These are phyloP conservation scores for Eumaeus atala DNA, from an alignment of 1,140 invertebrate genomes.

Conservation along the genomic window DNA sequence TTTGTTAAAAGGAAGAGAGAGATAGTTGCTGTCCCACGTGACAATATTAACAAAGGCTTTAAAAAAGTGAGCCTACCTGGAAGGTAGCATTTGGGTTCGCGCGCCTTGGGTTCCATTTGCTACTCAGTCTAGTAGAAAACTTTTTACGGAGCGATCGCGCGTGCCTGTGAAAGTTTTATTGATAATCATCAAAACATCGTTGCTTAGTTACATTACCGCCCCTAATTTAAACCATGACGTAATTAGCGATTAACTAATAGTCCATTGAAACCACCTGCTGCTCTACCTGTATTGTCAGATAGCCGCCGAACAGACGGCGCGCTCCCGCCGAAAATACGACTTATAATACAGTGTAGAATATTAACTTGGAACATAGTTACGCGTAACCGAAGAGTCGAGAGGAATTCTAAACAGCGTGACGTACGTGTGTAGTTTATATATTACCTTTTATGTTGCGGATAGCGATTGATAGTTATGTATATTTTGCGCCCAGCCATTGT, in stretches of 20 bases:
- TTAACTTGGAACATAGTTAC: conserved; percentile 25
- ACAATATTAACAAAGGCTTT: conserved; percentile 63
- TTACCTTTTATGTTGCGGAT: conserved; percentile 49
- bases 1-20: conserved; percentile 30
- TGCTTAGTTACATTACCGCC: not conserved
- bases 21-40: conserved; percentile 48
- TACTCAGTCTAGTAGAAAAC: conserved; percentile 48
- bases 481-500: conserved; percentile 57
- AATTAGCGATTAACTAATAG: conserved; percentile 27
- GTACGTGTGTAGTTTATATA: conserved; percentile 62
- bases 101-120: conserved; percentile 40
- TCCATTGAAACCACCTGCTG: conserved; percentile 45
- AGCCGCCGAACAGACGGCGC: conserved; percentile 30
- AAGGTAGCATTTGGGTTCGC: conserved; percentile 48
- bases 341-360: not conserved
- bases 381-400: conserved; percentile 28
- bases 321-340: conserved; percentile 44
- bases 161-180: conserved; percentile 17
- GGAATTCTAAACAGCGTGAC: conserved; percentile 46
- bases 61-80: conserved; percentile 61
- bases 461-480: conserved; percentile 44
- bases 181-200: not conserved
- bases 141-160: conserved; percentile 27
- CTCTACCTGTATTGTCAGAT: conserved; percentile 24
- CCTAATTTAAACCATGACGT: conserved; percentile 31